Conservation (phyloP, 2,113 vertebrate genomes). For the Osmerus eperlanus region DNA sequence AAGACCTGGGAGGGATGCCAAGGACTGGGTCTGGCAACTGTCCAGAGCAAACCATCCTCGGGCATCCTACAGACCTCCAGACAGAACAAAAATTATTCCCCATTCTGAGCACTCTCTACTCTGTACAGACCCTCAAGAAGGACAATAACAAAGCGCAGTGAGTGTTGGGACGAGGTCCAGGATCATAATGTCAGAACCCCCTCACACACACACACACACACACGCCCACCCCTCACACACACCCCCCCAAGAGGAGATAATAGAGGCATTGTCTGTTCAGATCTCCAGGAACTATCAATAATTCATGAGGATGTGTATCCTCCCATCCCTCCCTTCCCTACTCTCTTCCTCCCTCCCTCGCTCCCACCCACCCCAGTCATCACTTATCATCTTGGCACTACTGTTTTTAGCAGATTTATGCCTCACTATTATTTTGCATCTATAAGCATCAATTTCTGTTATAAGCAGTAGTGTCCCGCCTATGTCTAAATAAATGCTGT, state of each 20-base stretch:
- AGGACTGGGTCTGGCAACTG: not conserved
- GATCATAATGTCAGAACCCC: not conserved
- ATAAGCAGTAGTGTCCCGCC: no score
- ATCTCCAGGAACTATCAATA: not conserved
- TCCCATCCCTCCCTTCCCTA: not conserved
- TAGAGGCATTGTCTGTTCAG: not conserved
- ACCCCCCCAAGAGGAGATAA: not conserved
- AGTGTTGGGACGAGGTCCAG: not conserved
- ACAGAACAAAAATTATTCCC: not conserved
- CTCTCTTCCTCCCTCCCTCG: no score
- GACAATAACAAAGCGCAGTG: not conserved
- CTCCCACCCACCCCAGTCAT: no score
- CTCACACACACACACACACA: no score
- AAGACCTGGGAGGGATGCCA: not conserved
- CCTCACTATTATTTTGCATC: no score
- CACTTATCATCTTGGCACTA: no score
- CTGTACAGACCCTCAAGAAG: not conserved
- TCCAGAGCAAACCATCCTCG: not conserved
- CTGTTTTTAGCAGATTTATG: no score
- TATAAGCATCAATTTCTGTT: no score
- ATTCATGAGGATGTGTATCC: not conserved
- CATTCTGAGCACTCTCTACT: not conserved
- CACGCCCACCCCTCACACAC: no score
- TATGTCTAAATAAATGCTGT: no score
- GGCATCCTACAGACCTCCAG: not conserved